These are phyloP conservation scores for Sardina pilchardus DNA, from an alignment of 2,113 vertebrate species.

Conservation along the genomic window DNA sequence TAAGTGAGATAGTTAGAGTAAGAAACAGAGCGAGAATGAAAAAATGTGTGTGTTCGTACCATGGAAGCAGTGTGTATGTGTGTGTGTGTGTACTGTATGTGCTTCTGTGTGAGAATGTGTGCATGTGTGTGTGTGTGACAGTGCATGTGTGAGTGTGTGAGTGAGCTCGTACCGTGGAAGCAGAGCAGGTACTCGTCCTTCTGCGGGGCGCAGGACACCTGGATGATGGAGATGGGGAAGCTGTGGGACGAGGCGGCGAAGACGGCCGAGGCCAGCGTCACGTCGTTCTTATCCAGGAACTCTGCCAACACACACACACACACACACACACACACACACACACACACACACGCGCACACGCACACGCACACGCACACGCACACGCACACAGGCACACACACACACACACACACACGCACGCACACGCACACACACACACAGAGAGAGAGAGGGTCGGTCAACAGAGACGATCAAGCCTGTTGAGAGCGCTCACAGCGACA, in stretches of 20 bases:
- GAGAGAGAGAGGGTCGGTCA: not conserved
- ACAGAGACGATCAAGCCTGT: not conserved
- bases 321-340: constrained; percentile 21
- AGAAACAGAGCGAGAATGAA: not conserved
- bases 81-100: not conserved
- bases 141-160: not conserved
- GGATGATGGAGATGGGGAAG: constrained; percentile 95
- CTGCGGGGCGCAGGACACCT: constrained; percentile 89
- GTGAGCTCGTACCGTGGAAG: constrained; percentile 84
- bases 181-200: constrained; percentile 97
- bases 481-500: not conserved
- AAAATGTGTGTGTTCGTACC: not conserved
- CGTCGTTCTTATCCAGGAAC: constrained; percentile 98
- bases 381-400: constrained; percentile 11
- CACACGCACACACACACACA: constrained; percentile 11
- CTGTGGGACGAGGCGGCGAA: constrained; percentile 95
- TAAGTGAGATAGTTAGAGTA: no score
- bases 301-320: constrained; percentile 72
- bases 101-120: not conserved
- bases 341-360: not conserved
- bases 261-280: constrained; percentile 90
- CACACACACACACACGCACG: constrained; percentile 5
- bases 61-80: not conserved
- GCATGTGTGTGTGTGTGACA: not conserved
- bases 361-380: no score